Conservation (phyloP, 2,888 invertebrate genomes). For the Polylopha cassiicola region DNA sequence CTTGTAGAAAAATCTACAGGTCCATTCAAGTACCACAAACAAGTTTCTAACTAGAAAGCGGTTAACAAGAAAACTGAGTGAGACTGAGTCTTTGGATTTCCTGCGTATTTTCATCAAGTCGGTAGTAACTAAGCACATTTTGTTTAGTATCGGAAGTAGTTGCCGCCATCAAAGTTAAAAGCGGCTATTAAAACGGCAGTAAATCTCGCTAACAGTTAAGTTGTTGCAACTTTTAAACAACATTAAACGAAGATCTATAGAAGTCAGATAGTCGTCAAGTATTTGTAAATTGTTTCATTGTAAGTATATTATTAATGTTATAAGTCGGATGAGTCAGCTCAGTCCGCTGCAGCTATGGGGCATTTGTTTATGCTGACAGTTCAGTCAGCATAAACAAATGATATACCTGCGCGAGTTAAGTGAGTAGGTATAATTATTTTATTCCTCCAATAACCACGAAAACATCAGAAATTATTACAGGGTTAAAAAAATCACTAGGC, state of each 20-base stretch:
- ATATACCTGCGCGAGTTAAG: too few relatives aligned
- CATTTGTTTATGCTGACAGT: too few relatives aligned
- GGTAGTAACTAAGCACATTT: constrained; percentile 25
- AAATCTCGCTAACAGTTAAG: constrained; percentile 44
- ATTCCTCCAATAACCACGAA: too few relatives aligned
- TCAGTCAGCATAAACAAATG: too few relatives aligned
- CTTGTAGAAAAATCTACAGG: constrained; percentile 17
- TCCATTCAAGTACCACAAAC: constrained; percentile 15
- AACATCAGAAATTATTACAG: too few relatives aligned
- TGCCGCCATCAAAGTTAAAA: constrained; percentile 44
- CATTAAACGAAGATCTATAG: constrained; percentile 23
- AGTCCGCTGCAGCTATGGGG: too few relatives aligned
- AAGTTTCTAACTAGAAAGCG: constrained; percentile 18
- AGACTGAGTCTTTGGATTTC: constrained; percentile 21
- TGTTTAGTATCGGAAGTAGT: constrained; percentile 46
- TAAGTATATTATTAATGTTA: too few relatives aligned
- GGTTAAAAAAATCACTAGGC: too few relatives aligned
- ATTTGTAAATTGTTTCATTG: too few relatives aligned
- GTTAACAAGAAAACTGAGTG: constrained; percentile 22
- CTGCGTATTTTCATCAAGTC: constrained; percentile 30
- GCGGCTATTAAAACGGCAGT: constrained; percentile 44
- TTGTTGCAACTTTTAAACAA: constrained; percentile 34
- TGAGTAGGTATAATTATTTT: too few relatives aligned
- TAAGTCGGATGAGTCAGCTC: too few relatives aligned
- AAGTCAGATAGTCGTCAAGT: constrained; percentile 20